Evolutionary conservation across 2,797 vertebrate species (phyloP).

Genomic region (Sebastes minor): DNA sequence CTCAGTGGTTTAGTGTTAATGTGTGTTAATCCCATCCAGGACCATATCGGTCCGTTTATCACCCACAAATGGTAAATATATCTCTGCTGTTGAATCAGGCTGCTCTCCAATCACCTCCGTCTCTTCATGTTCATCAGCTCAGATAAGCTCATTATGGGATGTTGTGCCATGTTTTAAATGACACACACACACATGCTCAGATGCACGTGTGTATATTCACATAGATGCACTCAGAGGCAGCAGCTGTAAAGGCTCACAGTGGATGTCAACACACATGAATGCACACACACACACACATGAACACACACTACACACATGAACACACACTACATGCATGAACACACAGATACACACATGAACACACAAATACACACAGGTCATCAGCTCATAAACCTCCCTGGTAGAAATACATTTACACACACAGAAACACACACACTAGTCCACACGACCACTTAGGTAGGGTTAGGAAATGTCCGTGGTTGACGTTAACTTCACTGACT

Average conservation of each 20-base stretch:
- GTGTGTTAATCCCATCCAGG: slow-evolving; percentile 33
- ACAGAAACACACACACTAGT: no score
- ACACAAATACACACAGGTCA: background rate
- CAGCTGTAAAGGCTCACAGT: background rate
- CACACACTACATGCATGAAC: background rate
- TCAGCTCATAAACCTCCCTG: background rate
- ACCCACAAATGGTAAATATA: slow-evolving; percentile 9
- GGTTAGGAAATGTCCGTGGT: no score
- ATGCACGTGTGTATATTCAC: background rate
- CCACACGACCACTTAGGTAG: no score
- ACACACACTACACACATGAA: no score
- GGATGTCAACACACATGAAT: background rate
- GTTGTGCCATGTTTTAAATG: no score
- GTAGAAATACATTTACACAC: no score
- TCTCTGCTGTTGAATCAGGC: slow-evolving; percentile 9
- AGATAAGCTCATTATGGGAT: slow-evolving; percentile 20
- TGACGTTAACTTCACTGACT: no score
- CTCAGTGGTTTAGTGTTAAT: slow-evolving; percentile 42
- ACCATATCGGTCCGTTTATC: slow-evolving; percentile 25
- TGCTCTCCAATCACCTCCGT: background rate
- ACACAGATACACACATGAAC: no score
- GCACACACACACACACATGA: background rate
- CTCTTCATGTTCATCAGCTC: slow-evolving; percentile 7
- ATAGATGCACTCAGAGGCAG: background rate
- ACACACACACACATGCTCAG: background rate